Base-by-base conservation (phyloP, 2,797 vertebrate genomes). In the Trachurus trachurus region DNA sequence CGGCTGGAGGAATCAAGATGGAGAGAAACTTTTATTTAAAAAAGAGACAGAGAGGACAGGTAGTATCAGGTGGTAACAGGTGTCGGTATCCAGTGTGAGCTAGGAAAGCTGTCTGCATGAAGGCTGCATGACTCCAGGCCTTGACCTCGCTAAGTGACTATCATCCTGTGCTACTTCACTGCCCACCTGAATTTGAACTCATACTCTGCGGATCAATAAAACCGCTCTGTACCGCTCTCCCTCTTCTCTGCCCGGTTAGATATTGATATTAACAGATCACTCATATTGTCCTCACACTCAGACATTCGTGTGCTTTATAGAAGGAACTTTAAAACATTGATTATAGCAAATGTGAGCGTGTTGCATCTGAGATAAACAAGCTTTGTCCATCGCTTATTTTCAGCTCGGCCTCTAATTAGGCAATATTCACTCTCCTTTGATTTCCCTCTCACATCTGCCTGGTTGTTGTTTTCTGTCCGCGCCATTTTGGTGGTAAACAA, bases 1-100 rank as follows among this genome's bases (percentile, higher is more conserved):
- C 98, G 86, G 97, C 97, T 98, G 56, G 39, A 71, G 8, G 61
- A 31, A 9, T 9, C 21, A 26, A 57, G 37, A 71, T 16, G n/a
- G n/a, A 82, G 29, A 74, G 54, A 11, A 8, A 56, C 7, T 26
- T 26, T 26, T 26, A 19, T 0, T 6, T 39, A 34, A 52, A 4
- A 44, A 37, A 61, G 19, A 26, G 54, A 64, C 2, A 29, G 10
- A 50, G 52, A 45, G 5, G n/a, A 29, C 17, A 54, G 31, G 31
- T 34, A 34, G 31, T 34, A 34, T 34, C 6, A 6, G 6, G 31
- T 34, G 31, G 31, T 34, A 34, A 34, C n/a, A 71, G 62, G 34
- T 9, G 1, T 12, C n/a, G 0, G 0, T 13, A n/a, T 49, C 9
- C 5, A 9, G 0, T 31, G n/a, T 57, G 57, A 71, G 31, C 22